Evolutionary conservation across 2,797 vertebrate species (phyloP).

Genomic region (Chromis chromis): DNA sequence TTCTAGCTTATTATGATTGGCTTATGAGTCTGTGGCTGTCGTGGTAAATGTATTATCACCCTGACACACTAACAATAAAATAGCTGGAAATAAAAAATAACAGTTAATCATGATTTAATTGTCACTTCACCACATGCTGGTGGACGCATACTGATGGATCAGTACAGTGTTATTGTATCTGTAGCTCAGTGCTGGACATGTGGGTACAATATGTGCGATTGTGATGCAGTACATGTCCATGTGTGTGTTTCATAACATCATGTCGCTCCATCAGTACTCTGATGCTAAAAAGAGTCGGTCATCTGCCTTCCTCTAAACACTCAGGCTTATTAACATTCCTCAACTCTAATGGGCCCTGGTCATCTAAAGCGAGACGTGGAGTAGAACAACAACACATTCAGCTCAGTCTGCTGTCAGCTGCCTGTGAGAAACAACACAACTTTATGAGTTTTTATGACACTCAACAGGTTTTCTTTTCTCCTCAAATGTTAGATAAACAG

Average conservation of each 20-base stretch:
- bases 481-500: not conserved
- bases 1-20: conserved; percentile 40
- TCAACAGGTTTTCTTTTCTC: conserved; percentile 2
- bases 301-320: conserved; percentile 77
- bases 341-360: conserved; percentile 73
- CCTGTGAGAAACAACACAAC: conserved; percentile 36
- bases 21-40: conserved; percentile 19
- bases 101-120: conserved; percentile 8
- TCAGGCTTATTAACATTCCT: conserved; percentile 84
- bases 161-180: not conserved
- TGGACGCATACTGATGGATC: conserved; percentile 18
- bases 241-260: conserved; percentile 33
- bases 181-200: not conserved
- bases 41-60: conserved; percentile 30
- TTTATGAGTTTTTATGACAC: conserved; percentile 17
- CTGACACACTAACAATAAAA: conserved; percentile 11
- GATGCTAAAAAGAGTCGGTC: conserved; percentile 65
- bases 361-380: conserved; percentile 43
- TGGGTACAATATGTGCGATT: conserved; percentile 1
- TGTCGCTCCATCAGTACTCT: conserved; percentile 45
- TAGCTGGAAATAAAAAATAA: not conserved
- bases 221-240: conserved; percentile 3
- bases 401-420: conserved; percentile 7
- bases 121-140: conserved; percentile 2
- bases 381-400: conserved; percentile 44